Percentiles rank a stretch among this genome's conserved stretches.
Evolutionary conservation across 1,140 invertebrate genomes (phyloP).

Genomic region (Zaprionus taronus): DNA sequence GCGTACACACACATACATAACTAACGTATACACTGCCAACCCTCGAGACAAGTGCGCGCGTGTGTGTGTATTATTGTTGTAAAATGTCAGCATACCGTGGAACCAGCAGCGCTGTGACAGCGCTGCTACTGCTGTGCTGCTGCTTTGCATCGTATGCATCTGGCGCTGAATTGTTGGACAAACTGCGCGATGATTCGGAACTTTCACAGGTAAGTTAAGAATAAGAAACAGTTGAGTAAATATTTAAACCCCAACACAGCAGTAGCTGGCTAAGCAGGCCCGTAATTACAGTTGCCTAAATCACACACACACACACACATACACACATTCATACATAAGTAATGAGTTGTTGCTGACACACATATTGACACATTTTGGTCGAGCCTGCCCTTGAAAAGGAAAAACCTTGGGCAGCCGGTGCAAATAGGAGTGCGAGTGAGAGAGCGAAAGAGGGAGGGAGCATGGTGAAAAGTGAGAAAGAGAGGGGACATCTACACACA

Average conservation of each 20-base stretch:
- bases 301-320: conserved; percentile 1
- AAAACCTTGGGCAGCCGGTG: conserved; percentile 60
- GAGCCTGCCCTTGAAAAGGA: conserved; percentile 66
- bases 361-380: conserved; percentile 40
- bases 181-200: conserved; percentile 84
- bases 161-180: conserved; percentile 74
- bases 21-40: conserved; percentile 74
- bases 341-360: conserved; percentile 1
- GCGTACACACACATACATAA: conserved; percentile 34
- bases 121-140: conserved; percentile 64
- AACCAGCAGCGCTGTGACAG: conserved; percentile 47
- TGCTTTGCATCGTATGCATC: conserved; percentile 54
- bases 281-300: conserved; percentile 30
- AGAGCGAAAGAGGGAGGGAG: conserved; percentile 45
- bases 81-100: conserved; percentile 53
- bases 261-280: conserved; percentile 43
- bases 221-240: conserved; percentile 35
- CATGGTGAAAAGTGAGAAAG: conserved; percentile 22
- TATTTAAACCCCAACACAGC: conserved; percentile 27
- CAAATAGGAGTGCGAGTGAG: conserved; percentile 3
- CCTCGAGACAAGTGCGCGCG: conserved; percentile 55
- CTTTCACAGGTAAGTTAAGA: conserved; percentile 85
- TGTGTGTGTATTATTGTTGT: conserved; percentile 38
- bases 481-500: conserved; percentile 39
- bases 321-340: conserved; percentile 2